Evolutionary conservation across 2,797 vertebrate genomes (phyloP), one percentile per base, ranked within the genome.

Genomic region (Eulemur rubriventer): DNA sequence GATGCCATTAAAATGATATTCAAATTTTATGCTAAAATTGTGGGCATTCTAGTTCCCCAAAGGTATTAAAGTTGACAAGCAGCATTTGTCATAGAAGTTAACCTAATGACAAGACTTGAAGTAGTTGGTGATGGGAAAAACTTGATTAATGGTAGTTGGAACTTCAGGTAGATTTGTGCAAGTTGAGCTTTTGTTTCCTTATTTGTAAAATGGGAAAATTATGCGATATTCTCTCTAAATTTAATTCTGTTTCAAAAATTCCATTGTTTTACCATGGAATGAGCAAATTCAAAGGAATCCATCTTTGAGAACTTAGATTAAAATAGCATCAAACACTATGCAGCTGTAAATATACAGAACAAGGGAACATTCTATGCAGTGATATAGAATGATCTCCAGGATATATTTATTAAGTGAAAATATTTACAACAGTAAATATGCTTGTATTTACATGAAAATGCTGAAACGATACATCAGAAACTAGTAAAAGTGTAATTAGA

Each of bases 1-100:
- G 69, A 93, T 89, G 84, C 33, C 67, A 67, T 89, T 96, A 93
- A 93, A 97, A 93, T 93, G 7, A 55, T 93, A 95, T 90, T 96
- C 48, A 95, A 69, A 92, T 93, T 92, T 96, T 89, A 93, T 96
- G 92, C 75, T 76, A 88, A 96, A 94, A 46, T 87, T 92, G 59
- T 80, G 86, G 48, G 18, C 46, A 83, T 80, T 96, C 52, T 80
- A 72, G 46, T 89, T 96, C 72, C 65, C 96, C 70, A 92, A 67
- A 87, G 70, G 26, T 55, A 90, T 93, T 94, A 57, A 38, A 95
- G 67, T 89, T 89, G 95, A 94, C 92, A 87, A 78, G 76, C 43
- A 87, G 20, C 43, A 73, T 96, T 94, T 91, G 86, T 87, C 82
- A 61, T n/a, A 14, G 13, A 48, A 86, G 33, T 83, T 59, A 92